Percentiles rank a stretch among this genome's conserved stretches.
These are phyloP conservation scores for Leptarthrus brevirostris DNA, from an alignment of 2,888 invertebrate genomes.

Conservation along the genomic window DNA sequence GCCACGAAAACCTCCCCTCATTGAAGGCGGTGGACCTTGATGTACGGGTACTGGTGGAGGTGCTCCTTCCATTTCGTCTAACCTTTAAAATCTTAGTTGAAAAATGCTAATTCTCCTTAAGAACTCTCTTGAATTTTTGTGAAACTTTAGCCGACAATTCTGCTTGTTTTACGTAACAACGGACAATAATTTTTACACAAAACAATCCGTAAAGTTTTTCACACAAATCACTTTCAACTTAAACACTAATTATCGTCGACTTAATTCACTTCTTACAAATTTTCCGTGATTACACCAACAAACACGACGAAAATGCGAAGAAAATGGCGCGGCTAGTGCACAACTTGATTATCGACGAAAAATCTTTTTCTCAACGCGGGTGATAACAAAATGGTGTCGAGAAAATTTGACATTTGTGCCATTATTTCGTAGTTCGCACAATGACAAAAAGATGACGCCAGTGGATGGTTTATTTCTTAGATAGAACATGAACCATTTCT, in stretches of 20 bases:
- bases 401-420: too few species aligned
- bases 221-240: conserved; percentile 10
- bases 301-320: conserved; percentile 10
- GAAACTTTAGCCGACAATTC: background rate
- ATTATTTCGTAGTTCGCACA: too few species aligned
- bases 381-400: too few species aligned
- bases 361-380: background rate
- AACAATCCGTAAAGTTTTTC: background rate
- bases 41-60: conserved; percentile 53
- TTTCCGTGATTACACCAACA: conserved; percentile 1
- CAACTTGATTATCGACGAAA: conserved; percentile 17
- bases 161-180: conserved; percentile 13
- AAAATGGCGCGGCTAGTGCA: conserved; percentile 36
- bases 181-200: background rate
- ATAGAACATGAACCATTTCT: too few species aligned
- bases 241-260: background rate
- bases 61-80: conserved; percentile 56
- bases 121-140: too few species aligned
- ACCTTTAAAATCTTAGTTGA: background rate
- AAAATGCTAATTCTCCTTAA: too few species aligned
- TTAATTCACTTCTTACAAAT: conserved; percentile 16
- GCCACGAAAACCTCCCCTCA: conserved; percentile 63
- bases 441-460: too few species aligned
- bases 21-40: conserved; percentile 56
- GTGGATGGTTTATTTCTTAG: too few species aligned